Conservation (phyloP, 2,113 vertebrate species). For the Istiophorus platypterus region DNA sequence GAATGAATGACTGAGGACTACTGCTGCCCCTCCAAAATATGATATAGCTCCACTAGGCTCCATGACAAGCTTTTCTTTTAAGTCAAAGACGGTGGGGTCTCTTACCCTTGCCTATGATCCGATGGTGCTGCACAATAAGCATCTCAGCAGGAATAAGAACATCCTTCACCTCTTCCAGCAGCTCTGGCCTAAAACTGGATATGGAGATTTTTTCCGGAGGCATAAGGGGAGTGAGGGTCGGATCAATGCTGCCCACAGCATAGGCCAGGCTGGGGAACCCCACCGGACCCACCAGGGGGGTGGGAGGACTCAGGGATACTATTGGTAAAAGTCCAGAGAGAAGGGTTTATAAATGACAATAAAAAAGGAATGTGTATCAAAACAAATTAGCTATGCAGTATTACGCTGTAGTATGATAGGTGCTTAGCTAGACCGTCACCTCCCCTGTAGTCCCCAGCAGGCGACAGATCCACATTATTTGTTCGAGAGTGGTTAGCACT, state of each 20-base stretch:
- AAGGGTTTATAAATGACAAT: neutral
- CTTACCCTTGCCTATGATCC: constrained; percentile 94
- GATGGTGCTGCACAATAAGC: constrained; percentile 89
- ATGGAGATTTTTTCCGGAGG: constrained; percentile 87
- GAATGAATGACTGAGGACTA: neutral
- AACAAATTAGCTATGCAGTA: neutral
- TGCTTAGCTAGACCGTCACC: constrained; percentile 62
- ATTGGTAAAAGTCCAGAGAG: constrained; percentile 54
- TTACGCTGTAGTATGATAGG: neutral
- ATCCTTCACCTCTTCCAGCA: constrained; percentile 96
- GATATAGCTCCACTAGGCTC: neutral
- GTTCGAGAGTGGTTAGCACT: constrained; percentile 62
- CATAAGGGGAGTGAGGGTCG: constrained; percentile 86
- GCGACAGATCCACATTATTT: constrained; percentile 74
- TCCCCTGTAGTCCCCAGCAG: constrained; percentile 84
- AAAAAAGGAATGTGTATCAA: neutral
- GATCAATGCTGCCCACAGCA: constrained; percentile 69
- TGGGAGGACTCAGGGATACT: constrained; percentile 61
- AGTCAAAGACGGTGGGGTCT: neutral
- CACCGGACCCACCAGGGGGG: constrained; percentile 1
- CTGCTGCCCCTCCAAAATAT: neutral
- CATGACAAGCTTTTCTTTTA: neutral
- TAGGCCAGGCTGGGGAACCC: constrained; percentile 68
- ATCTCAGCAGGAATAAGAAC: constrained; percentile 91
- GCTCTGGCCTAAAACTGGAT: constrained; percentile 85